phyloP scores from a whole-genome alignment of 2,888 invertebrate genomes.

The Protodeltote pygarga region DNA sequence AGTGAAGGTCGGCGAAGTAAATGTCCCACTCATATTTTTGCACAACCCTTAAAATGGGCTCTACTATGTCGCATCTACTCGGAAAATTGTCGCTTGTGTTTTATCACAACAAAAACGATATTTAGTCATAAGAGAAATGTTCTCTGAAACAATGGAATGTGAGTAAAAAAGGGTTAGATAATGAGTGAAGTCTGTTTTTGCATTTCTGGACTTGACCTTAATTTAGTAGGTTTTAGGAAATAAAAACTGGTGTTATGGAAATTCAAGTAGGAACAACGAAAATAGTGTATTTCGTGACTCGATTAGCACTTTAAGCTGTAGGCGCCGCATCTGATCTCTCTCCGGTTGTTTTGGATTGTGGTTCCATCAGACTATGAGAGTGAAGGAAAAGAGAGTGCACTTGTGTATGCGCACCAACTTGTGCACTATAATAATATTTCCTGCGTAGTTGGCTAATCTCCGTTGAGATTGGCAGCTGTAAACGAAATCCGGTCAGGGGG shows the following conservation, averaged over 20 bases:
- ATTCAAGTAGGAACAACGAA: constrained; percentile 3
- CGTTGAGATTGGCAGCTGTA: too few relatives aligned
- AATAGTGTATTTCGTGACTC: not conserved
- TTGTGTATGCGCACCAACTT: too few relatives aligned
- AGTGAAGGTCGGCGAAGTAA: constrained; percentile 47
- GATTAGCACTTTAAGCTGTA: not conserved
- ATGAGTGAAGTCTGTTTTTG: constrained; percentile 4
- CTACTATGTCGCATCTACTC: constrained; percentile 35
- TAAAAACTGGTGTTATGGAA: too few relatives aligned
- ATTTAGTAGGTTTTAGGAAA: constrained; percentile 14
- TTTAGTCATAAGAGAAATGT: constrained; percentile 23
- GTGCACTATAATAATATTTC: too few relatives aligned
- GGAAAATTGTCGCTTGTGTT: constrained; percentile 36
- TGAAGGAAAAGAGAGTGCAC: too few relatives aligned
- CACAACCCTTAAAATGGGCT: constrained; percentile 44
- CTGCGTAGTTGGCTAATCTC: too few relatives aligned
- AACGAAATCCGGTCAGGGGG: too few relatives aligned
- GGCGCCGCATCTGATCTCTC: too few relatives aligned
- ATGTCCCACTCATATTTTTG: constrained; percentile 60
- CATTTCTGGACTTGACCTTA: constrained; percentile 14
- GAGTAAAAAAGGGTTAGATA: constrained; percentile 12
- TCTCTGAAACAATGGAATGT: constrained; percentile 24
- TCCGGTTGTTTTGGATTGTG: too few relatives aligned
- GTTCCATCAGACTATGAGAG: too few relatives aligned
- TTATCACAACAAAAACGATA: constrained; percentile 32